Base-by-base conservation (phyloP, 2,113 vertebrate genomes). In the Centropristis striata region DNA sequence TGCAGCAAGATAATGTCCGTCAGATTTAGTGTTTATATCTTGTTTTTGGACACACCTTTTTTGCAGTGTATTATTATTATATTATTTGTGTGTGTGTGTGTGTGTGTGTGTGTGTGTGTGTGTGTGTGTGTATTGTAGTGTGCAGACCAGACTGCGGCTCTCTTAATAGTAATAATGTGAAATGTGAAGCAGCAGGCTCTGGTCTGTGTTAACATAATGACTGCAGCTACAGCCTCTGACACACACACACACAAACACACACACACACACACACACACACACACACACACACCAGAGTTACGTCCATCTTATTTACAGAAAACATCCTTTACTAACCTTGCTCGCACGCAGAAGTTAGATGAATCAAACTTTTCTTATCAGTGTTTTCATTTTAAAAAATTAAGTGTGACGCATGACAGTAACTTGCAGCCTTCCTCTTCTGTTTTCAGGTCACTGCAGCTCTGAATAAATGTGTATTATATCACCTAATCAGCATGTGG, bases 151-250 rank as follows among this genome's bases (percentile, higher is more conserved):
- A 42, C 78, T 1, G 37, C 51, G 6, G 47, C 70, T 85, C 88
- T 89, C 84, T 85, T 84, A 84, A 90, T 86, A 90, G 83, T 86
- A 91, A 88, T 85, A 90, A 86, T 85, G 82, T 90, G 83, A 89
- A 91, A 92, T 85, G 70, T 85, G 71, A 89, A 83, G 77, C 82
- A 83, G 78, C 58, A 75, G 82, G 84, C 86, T 80, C 92, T 93
- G 92, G 75, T 93, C 79, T 88, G 70, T 84, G 89, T 93, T 90
- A 73, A 73, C 72, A 51, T 89, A 92, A 93, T 90, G 81, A 84
- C 77, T 64, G 13, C 49, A 20, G 77, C 92, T 86, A 93, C 92
- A 46, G 55, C 67, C 21, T 73, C 71, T 88, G 91, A 88, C 87
- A 89, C 55, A 7, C 28, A 54, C 69, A 23, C 46, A 57, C 68